Evolutionary conservation across 2,113 vertebrate genomes (phyloP), one percentile per base, ranked within the genome.

Genomic region (Xiphorhynchus elegans): DNA sequence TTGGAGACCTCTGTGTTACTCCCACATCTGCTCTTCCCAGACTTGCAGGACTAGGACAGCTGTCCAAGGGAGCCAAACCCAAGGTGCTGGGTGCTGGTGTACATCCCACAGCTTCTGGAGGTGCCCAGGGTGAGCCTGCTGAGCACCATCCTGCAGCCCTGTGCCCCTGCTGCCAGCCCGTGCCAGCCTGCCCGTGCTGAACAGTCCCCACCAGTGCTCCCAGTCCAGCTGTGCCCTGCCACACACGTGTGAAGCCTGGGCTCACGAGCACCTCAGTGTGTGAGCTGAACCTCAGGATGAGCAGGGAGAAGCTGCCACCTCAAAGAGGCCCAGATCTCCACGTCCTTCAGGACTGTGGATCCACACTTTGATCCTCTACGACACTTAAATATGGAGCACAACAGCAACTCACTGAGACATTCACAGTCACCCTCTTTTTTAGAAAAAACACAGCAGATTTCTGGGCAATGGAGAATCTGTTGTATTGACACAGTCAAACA

Each of bases 201-300:
- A 52, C 17, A 47, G 40, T 15, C 64, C 26, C 6, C n/a, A 47
- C 23, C 72, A 9, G 39, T 9, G 74, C 42, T 76, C 42, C 53
- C 50, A 29, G 53, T 29, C 5, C 64, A 14, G 25, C 6, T 9
- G 21, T 10, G 7, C 24, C 33, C 42, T 56, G 52, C 46, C 10
- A 0, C 23, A 26, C 10, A 5, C 11, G 2, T 4, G 7, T 12
- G 11, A 35, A 73, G 29, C 17, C 31, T 17, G 29, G 9, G n/a
- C 11, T 52, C 12, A 1, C 49, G 40, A 70, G 37, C 55, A 62
- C 20, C 33, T 8, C 12, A 1, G 17, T 49, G 6, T 40, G 25
- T 1, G 1, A 70, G 47, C 0, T 35, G 20, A 68, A 33, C 28
- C 9, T 58, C 23, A 8, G 0, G 16, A 56, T 2, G 29, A 23